These are phyloP conservation scores for Urophycis tenuis DNA, from an alignment of 2,797 vertebrate genomes.

Conservation along the genomic window DNA sequence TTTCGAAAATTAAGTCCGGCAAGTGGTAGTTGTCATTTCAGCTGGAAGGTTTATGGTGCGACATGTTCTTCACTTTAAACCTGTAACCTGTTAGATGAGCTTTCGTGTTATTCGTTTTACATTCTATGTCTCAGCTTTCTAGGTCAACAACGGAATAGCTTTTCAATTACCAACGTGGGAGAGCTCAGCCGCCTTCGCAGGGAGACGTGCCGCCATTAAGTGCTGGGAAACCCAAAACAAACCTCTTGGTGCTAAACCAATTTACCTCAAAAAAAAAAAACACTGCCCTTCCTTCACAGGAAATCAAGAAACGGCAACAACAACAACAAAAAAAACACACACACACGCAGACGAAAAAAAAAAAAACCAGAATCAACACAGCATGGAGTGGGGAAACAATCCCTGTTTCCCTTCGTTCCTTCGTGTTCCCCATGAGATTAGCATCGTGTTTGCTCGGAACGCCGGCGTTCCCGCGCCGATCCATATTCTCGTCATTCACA, in stretches of 20 bases:
- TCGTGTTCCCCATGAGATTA: neutral
- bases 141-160: conserved; percentile 21
- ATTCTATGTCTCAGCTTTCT: conserved; percentile 16
- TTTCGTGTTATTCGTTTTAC: neutral
- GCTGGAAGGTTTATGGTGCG: neutral
- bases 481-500: conserved; percentile 19
- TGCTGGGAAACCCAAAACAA: conserved; percentile 34
- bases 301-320: neutral
- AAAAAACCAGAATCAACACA: conserved; percentile 5
- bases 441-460: neutral
- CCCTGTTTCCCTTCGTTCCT: conserved; percentile 15
- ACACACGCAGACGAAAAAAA: too few relatives aligned
- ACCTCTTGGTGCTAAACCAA: conserved; percentile 5
- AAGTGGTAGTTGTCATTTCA: conserved; percentile 26
- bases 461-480: conserved; percentile 18
- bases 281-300: conserved; percentile 19
- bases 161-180: conserved; percentile 26
- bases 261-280: conserved; percentile 11
- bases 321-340: neutral
- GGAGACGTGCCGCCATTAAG: conserved; percentile 29
- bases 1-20: conserved; percentile 3
- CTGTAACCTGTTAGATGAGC: neutral
- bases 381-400: conserved; percentile 2
- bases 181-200: conserved; percentile 16
- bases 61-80: neutral